phyloP scores from a whole-genome alignment of 1,140 invertebrate genomes.

The Drosophila arawakana region DNA sequence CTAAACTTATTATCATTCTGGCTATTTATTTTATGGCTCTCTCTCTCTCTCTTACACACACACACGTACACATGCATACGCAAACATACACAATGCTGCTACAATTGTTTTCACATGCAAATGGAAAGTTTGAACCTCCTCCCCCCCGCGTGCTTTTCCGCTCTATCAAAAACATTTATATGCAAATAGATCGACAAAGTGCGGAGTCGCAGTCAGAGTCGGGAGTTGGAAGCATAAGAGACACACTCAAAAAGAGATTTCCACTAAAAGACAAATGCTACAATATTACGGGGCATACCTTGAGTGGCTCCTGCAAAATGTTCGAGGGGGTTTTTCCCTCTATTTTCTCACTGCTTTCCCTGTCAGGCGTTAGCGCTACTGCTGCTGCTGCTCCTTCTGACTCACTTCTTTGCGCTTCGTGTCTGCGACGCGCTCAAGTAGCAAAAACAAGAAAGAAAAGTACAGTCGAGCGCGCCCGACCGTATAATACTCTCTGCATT shows the following conservation, averaged over 20 bases:
- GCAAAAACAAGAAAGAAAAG: no score
- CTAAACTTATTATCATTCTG: constrained; percentile 81
- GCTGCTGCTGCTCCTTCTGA: not conserved
- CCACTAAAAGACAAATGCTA: constrained; percentile 81
- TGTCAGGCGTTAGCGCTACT: not conserved
- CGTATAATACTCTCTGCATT: no score
- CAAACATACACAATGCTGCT: constrained; percentile 20
- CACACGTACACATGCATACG: constrained; percentile 21
- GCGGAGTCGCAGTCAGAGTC: constrained; percentile 9
- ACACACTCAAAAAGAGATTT: constrained; percentile 81
- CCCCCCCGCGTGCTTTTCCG: not conserved
- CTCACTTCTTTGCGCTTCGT: constrained; percentile 7
- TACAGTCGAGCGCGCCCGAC: no score
- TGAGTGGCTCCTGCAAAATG: constrained; percentile 71
- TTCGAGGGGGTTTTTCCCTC: constrained; percentile 44
- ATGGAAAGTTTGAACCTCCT: constrained; percentile 33
- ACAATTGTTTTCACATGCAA: constrained; percentile 81
- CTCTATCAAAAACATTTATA: constrained; percentile 68
- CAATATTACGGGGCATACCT: constrained; percentile 75
- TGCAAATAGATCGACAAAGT: constrained; percentile 66
- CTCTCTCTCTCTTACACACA: constrained; percentile 28
- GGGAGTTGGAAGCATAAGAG: constrained; percentile 47
- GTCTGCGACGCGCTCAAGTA: constrained; percentile 77
- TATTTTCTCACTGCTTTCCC: constrained; percentile 1
- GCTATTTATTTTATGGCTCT: constrained; percentile 78